Conservation (phyloP, 2,113 vertebrate species). For the Raja brachyura region DNA sequence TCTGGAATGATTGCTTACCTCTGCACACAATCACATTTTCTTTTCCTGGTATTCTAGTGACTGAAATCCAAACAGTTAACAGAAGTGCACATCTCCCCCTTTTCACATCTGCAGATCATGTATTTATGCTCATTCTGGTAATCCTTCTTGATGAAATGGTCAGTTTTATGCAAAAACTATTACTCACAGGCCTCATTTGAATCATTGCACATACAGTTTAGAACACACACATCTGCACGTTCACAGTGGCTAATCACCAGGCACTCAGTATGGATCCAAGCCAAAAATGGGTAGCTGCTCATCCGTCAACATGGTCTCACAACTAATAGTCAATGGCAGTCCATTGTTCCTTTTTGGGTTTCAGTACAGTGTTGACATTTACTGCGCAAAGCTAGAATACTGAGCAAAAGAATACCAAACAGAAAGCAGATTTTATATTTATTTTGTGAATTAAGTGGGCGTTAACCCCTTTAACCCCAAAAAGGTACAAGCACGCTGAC, state of each 20-base stretch:
- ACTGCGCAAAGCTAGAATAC: not conserved
- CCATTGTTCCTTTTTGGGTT: not conserved
- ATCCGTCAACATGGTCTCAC: not conserved
- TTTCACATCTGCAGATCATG: not conserved
- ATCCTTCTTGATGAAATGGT: not conserved
- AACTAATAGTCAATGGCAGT: slow-evolving; percentile 13
- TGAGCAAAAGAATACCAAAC: not conserved
- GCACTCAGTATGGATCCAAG: not conserved
- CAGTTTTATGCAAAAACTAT: not conserved
- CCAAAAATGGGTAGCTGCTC: not conserved
- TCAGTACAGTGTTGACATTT: slow-evolving; percentile 11
- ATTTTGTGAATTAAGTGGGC: not conserved
- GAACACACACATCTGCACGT: not conserved
- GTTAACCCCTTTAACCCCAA: not conserved
- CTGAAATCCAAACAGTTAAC: not conserved
- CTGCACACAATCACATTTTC: not conserved
- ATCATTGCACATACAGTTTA: not conserved
- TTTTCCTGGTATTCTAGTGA: not conserved
- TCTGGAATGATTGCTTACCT: not conserved
- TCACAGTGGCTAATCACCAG: not conserved
- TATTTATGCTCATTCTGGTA: not conserved
- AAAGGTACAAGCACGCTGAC: not conserved
- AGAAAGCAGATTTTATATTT: not conserved
- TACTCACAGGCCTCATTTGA: not conserved
- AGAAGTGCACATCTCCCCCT: not conserved